Percentiles rank a stretch among this genome's conserved stretches.
Conservation (phyloP, 2,113 vertebrate genomes). For the Hucho hucho region DNA sequence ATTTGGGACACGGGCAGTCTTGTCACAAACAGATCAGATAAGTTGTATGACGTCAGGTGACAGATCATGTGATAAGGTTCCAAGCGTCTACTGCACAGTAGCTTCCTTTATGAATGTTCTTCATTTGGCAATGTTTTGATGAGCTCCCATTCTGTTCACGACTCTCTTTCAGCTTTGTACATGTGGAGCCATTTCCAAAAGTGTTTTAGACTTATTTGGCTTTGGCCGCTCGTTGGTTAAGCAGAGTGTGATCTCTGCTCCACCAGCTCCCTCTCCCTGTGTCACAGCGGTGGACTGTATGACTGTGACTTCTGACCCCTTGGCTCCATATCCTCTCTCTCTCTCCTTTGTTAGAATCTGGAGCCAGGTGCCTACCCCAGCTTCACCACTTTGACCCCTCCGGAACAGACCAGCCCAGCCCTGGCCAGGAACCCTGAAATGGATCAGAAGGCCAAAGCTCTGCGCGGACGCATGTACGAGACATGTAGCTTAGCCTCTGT, state of each 20-base stretch:
- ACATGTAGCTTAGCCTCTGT: neutral
- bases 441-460: constrained; percentile 95
- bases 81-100: neutral
- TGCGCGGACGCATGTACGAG: constrained; percentile 93
- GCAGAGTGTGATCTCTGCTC: neutral
- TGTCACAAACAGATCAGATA: neutral
- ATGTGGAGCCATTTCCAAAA: neutral
- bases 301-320: neutral
- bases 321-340: neutral
- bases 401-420: constrained; percentile 70
- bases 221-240: neutral
- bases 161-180: constrained; percentile 13
- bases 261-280: neutral
- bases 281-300: neutral
- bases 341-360: constrained; percentile 72
- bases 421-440: constrained; percentile 87
- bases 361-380: constrained; percentile 85
- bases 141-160: neutral
- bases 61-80: neutral
- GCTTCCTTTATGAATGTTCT: neutral
- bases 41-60: neutral
- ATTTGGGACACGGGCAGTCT: neutral
- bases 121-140: neutral
- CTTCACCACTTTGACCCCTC: constrained; percentile 78
- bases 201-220: neutral